Evolutionary conservation across 2,888 invertebrate genomes (phyloP), one percentile per base, ranked within the genome.

Genomic region (Synanthedon tipuliformis): DNA sequence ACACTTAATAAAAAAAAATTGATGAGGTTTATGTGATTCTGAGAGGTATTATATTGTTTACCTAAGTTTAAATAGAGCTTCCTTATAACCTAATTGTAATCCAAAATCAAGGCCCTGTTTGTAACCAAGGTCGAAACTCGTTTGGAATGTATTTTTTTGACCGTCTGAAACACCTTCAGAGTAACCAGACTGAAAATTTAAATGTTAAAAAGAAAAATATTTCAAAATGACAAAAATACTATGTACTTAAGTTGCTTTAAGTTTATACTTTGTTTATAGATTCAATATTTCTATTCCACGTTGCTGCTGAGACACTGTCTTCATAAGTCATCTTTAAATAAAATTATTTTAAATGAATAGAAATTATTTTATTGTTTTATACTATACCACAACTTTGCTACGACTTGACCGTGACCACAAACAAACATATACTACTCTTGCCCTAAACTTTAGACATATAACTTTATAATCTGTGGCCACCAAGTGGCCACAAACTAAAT

Each of bases 91-190:
- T 53, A 93, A 62, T 54, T 84, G 66, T 53, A 91, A 87, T 13
- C 91, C 92, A 61, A 89, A 89, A 55, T 75, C 71, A 41, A 93
- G 89, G 1, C 93, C 94, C 65, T 91, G 89, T 55, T 77, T 74
- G 69, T 91, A 94, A 1, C 94, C 94, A 54, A 69, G 67, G 64
- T 94, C 91, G 71, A 94, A 94, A 68, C 91, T 90, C 16, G 83
- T 68, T 78, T 94, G 94, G 62, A 91, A 92, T 51, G 88, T 87
- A 52, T 88, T 75, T 15, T 89, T 85, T 58, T 90, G 86, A 1
- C 93, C 94, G 68, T 89, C 90, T 40, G 88, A 78, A 55, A 91
- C 85, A 18, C 94, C 94, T 73, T 94, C 92, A 64, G 89, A 88
- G 64, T 89, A 93, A 48, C 92, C 93, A 60, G 81, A 77, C 93